Conservation (phyloP, 37 sponge, comb jelly and placozoan species). For the Ianthella basta region DNA sequence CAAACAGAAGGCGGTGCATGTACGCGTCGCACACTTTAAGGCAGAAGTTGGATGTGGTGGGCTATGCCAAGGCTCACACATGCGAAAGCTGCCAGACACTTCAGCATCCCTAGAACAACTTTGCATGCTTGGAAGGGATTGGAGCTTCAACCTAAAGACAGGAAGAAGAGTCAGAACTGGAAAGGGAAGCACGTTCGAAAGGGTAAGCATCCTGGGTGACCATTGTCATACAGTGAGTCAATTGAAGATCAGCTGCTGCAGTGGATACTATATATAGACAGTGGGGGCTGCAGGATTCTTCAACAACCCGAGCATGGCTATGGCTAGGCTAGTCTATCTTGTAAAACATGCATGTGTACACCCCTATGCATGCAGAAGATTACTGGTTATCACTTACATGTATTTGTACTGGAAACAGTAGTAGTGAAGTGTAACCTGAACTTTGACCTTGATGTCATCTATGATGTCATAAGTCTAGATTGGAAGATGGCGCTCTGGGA, state of each 20-base stretch:
- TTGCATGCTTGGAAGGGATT: not conserved
- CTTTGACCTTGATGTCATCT: too few relatives aligned
- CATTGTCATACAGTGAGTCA: not conserved
- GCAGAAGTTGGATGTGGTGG: constrained; percentile 18
- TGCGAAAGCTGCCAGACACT: constrained; percentile 9
- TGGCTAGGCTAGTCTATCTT: too few relatives aligned
- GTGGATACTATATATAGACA: too few relatives aligned
- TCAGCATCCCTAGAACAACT: constrained; percentile 11
- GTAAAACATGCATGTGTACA: too few relatives aligned
- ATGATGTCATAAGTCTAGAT: too few relatives aligned
- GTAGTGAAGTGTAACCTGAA: too few relatives aligned
- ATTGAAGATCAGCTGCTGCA: constrained; percentile 20
- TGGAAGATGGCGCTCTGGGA: too few relatives aligned
- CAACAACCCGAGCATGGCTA: too few relatives aligned
- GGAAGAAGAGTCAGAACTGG: not conserved
- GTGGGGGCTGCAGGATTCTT: too few relatives aligned
- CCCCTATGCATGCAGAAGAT: too few relatives aligned
- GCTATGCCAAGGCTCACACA: constrained; percentile 16
- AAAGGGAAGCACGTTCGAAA: constrained; percentile 15
- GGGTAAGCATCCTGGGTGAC: not conserved
- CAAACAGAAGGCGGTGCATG: constrained; percentile 2
- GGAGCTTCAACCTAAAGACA: constrained; percentile 9
- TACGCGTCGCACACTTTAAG: not conserved
- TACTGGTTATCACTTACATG: too few relatives aligned
- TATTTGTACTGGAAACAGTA: too few relatives aligned